Percentiles rank a stretch among this genome's conserved stretches.
phyloP scores from a whole-genome alignment of 2,113 vertebrate genomes.

The Myodes glareolus region DNA sequence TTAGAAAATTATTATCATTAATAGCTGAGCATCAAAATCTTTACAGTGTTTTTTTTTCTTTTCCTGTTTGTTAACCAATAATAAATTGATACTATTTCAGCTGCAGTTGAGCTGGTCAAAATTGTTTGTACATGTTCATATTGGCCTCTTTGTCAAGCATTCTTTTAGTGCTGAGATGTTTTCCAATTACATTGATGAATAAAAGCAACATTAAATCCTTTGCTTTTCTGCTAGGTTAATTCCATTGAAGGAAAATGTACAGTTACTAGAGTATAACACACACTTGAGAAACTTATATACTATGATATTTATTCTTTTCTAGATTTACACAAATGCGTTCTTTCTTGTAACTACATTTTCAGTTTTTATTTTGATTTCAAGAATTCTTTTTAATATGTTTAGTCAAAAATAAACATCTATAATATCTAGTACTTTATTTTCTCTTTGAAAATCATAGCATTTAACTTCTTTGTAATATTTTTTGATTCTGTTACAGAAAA shows the following conservation, averaged over 20 bases:
- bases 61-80: background rate
- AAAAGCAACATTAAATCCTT: background rate
- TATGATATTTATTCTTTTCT: background rate
- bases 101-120: background rate
- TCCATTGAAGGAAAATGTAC: background rate
- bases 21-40: background rate
- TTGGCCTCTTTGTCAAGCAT: background rate
- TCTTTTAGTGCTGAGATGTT: background rate
- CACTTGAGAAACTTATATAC: background rate
- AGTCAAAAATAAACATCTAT: background rate
- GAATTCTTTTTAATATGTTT: background rate
- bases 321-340: background rate
- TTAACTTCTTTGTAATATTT: background rate
- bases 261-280: background rate
- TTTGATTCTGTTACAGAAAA: background rate
- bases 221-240: background rate
- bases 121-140: background rate
- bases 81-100: background rate
- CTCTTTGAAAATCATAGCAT: background rate
- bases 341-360: background rate
- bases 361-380: background rate
- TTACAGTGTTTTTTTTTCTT: constrained; percentile 3
- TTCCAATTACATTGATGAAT: background rate
- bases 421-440: background rate
- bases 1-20: background rate